Evolutionary conservation across 1,140 invertebrate species (phyloP).

Genomic region (Forficula auricularia): DNA sequence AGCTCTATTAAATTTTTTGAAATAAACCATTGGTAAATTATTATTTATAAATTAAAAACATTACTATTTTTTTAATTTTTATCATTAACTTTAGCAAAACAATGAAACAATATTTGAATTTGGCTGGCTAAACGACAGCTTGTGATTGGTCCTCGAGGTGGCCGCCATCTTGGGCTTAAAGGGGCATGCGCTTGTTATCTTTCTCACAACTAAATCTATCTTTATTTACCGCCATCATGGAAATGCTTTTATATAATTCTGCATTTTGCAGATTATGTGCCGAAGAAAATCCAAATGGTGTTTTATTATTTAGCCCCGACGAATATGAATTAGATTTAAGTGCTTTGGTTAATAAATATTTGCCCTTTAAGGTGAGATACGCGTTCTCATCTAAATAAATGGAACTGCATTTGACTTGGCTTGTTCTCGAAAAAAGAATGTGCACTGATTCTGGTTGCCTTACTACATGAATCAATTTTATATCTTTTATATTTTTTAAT

Average conservation of each 20-base stretch:
- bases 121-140: too few species aligned
- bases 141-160: too few species aligned
- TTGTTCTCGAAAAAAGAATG: slow-evolving; percentile 19
- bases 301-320: slow-evolving; percentile 36
- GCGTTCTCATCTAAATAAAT: slow-evolving; percentile 20
- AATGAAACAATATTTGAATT: too few species aligned
- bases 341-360: slow-evolving; percentile 45
- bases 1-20: too few species aligned
- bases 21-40: too few species aligned
- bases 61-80: too few species aligned
- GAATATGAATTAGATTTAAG: slow-evolving; percentile 39
- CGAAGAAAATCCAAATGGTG: slow-evolving; percentile 47
- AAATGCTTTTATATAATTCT: slow-evolving; percentile 37
- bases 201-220: too few species aligned
- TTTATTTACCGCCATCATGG: slow-evolving; percentile 16
- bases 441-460: slow-evolving; percentile 23
- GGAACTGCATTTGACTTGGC: slow-evolving; percentile 44
- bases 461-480: slow-evolving; percentile 25
- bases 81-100: too few species aligned
- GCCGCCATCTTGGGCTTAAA: too few species aligned
- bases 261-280: slow-evolving; percentile 52
- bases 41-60: too few species aligned
- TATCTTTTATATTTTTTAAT: not conserved
- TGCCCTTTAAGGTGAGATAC: slow-evolving; percentile 44
- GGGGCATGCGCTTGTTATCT: too few species aligned